Evolutionary conservation across 2,888 invertebrate genomes (phyloP).

Genomic region (Caenorhabditis sinica): DNA sequence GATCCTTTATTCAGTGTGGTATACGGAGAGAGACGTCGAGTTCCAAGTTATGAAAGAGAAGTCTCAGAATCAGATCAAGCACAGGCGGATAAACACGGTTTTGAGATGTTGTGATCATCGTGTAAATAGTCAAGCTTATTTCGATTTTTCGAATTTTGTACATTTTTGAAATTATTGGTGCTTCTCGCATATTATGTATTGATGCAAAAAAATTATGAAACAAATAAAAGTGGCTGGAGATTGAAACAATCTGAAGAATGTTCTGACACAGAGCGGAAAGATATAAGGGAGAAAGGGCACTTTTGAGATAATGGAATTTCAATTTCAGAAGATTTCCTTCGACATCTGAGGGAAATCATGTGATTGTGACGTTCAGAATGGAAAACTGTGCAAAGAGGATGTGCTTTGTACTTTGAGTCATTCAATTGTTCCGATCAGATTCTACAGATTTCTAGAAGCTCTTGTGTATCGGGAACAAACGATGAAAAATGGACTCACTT

Average conservation of each 20-base stretch:
- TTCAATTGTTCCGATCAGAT: too few relatives aligned
- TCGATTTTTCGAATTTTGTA: background rate
- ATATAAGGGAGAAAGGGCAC: background rate
- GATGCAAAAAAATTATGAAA: background rate
- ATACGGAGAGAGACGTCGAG: conserved; percentile 66
- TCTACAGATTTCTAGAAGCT: too few relatives aligned
- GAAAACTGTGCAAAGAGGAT: background rate
- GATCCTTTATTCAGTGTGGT: conserved; percentile 72
- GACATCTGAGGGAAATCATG: background rate
- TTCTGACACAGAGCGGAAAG: background rate
- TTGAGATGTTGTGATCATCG: conserved; percentile 64
- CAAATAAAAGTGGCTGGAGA: background rate
- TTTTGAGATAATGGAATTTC: conserved; percentile 7
- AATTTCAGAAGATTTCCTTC: background rate
- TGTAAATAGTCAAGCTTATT: background rate
- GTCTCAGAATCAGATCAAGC: conserved; percentile 54
- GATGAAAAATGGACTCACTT: too few relatives aligned
- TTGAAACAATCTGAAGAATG: conserved; percentile 1
- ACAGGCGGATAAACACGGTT: conserved; percentile 68
- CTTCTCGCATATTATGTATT: conserved; percentile 24
- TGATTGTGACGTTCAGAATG: conserved; percentile 1
- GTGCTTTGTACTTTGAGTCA: background rate
- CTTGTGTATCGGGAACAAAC: too few relatives aligned
- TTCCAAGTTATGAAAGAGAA: conserved; percentile 26
- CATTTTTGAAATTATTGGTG: conserved; percentile 32